Conservation (phyloP, 2,113 vertebrate genomes). For the Amblyornis subalaris region DNA sequence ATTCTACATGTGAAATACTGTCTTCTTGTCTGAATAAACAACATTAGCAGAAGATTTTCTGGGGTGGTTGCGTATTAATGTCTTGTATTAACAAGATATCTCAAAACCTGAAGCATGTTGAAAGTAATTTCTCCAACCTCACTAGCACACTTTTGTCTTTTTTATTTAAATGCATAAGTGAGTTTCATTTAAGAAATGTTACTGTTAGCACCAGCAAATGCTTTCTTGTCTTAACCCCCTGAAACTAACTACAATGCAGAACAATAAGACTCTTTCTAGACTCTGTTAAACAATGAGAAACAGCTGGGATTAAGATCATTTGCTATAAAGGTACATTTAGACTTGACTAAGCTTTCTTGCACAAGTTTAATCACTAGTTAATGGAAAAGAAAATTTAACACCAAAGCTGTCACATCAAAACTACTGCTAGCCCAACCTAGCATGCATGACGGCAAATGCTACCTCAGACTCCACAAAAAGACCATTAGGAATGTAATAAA, state of each 20-base stretch:
- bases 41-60: not conserved
- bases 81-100: not conserved
- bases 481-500: not conserved
- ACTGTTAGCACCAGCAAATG: not conserved
- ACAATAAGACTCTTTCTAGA: not conserved
- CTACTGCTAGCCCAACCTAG: not conserved
- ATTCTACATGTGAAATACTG: not conserved
- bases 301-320: not conserved
- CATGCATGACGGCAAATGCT: not conserved
- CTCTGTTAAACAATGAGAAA: not conserved
- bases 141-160: not conserved
- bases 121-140: not conserved
- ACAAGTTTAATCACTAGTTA: not conserved
- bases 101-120: not conserved
- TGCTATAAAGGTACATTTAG: not conserved
- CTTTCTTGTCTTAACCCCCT: not conserved
- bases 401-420: not conserved
- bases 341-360: not conserved
- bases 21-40: not conserved
- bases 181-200: not conserved
- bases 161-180: not conserved
- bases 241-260: not conserved
- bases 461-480: not conserved
- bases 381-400: not conserved
- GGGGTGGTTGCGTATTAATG: too few relatives aligned